Percentiles rank a stretch among this genome's conserved stretches.
Evolutionary conservation across 2,888 invertebrate genomes (phyloP).

Genomic region (Dolomedes plantarius): DNA sequence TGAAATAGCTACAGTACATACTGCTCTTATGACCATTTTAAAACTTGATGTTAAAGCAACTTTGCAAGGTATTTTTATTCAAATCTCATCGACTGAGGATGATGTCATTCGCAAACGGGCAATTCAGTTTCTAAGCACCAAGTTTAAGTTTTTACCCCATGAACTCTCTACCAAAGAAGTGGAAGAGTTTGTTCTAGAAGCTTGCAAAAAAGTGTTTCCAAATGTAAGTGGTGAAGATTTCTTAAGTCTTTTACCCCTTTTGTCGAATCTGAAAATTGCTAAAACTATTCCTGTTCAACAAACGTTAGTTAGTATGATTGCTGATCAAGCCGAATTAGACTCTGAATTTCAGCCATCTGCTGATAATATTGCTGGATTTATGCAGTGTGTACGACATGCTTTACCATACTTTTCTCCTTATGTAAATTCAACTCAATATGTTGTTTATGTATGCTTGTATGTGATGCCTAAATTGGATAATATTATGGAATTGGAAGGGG

Average conservation of each 20-base stretch:
- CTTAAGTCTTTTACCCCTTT: slow-evolving; percentile 89
- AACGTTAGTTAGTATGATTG: slow-evolving; percentile 89
- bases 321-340: slow-evolving; percentile 90
- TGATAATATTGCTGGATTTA: slow-evolving; percentile 83
- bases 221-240: slow-evolving; percentile 95
- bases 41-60: slow-evolving; percentile 85
- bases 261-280: slow-evolving; percentile 88
- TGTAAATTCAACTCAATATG: slow-evolving; percentile 89
- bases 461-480: slow-evolving; percentile 83
- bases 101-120: slow-evolving; percentile 86
- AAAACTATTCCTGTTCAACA: slow-evolving; percentile 90
- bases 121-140: slow-evolving; percentile 90
- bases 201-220: slow-evolving; percentile 86
- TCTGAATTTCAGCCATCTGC: slow-evolving; percentile 76
- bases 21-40: slow-evolving; percentile 86
- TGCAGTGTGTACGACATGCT: slow-evolving; percentile 90
- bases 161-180: slow-evolving; percentile 88
- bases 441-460: slow-evolving; percentile 89
- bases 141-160: slow-evolving; percentile 86
- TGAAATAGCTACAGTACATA: slow-evolving; percentile 90
- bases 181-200: slow-evolving; percentile 88
- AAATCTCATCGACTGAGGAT: slow-evolving; percentile 83
- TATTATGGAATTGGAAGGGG: slow-evolving; percentile 78
- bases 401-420: slow-evolving; percentile 85
- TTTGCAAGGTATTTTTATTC: slow-evolving; percentile 83